Evolutionary conservation across 2,113 vertebrate species (phyloP).

Genomic region (Ancistrus triradiatus): DNA sequence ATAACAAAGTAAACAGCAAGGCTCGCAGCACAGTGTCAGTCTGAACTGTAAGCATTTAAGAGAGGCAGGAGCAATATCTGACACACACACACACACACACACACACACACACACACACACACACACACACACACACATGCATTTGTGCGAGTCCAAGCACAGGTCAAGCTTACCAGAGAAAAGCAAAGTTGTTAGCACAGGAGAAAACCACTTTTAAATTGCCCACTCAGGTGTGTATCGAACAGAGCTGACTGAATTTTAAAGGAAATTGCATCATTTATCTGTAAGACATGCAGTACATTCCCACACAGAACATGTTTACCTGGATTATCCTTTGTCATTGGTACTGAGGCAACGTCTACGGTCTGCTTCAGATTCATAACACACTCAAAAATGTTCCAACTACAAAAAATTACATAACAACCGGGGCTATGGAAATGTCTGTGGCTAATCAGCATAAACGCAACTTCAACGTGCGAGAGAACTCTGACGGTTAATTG

Average conservation of each 20-base stretch:
- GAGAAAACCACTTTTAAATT: background rate
- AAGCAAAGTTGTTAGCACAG: background rate
- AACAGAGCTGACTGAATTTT: background rate
- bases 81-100: background rate
- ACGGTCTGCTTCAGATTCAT: too few species aligned
- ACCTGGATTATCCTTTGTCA: background rate
- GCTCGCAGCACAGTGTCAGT: slow-evolving; percentile 30
- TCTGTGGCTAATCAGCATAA: too few species aligned
- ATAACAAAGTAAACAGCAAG: slow-evolving; percentile 39
- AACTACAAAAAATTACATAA: too few species aligned
- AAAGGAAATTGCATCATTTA: background rate
- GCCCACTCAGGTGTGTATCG: background rate
- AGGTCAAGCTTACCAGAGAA: background rate
- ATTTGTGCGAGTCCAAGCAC: background rate
- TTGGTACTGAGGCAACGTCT: background rate
- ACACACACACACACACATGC: too few species aligned
- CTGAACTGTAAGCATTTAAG: background rate
- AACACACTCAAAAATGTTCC: too few species aligned
- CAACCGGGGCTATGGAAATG: too few species aligned
- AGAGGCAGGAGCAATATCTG: too few species aligned
- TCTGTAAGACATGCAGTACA: background rate
- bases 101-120: too few species aligned
- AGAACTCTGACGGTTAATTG: too few species aligned
- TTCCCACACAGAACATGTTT: background rate
- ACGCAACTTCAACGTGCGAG: too few species aligned